Conservation (phyloP, 2,888 invertebrate genomes). For the Leptopilina drosophilae region DNA sequence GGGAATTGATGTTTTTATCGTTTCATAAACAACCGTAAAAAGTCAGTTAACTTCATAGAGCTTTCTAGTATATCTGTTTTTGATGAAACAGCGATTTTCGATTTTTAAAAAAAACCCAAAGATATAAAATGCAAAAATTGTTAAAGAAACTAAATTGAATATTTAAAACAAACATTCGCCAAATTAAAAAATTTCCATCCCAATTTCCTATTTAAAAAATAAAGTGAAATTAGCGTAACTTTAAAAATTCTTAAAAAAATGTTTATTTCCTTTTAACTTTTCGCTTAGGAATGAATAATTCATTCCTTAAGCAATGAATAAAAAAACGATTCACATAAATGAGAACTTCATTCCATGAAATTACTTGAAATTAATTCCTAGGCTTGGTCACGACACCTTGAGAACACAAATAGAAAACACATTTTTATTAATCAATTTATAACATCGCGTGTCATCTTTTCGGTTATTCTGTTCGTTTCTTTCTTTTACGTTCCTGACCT, state of each 20-base stretch:
- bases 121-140: too few relatives aligned
- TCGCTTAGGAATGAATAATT: neutral
- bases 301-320: neutral
- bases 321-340: neutral
- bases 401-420: neutral
- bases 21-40: neutral
- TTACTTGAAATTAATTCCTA: constrained; percentile 1
- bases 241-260: neutral
- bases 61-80: neutral
- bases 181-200: too few relatives aligned
- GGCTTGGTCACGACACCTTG: constrained; percentile 14
- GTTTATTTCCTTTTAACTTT: neutral
- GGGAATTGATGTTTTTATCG: constrained; percentile 4
- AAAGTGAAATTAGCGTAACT: too few relatives aligned
- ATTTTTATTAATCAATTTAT: constrained; percentile 22
- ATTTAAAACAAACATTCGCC: too few relatives aligned
- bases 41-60: neutral
- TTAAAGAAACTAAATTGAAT: too few relatives aligned
- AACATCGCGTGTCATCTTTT: constrained; percentile 1
- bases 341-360: neutral
- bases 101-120: neutral
- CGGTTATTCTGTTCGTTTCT: neutral
- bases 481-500: neutral
- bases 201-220: neutral
- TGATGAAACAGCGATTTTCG: neutral